phyloP scores from a whole-genome alignment of 1,140 invertebrate genomes.

The Hormaphis cornu region DNA sequence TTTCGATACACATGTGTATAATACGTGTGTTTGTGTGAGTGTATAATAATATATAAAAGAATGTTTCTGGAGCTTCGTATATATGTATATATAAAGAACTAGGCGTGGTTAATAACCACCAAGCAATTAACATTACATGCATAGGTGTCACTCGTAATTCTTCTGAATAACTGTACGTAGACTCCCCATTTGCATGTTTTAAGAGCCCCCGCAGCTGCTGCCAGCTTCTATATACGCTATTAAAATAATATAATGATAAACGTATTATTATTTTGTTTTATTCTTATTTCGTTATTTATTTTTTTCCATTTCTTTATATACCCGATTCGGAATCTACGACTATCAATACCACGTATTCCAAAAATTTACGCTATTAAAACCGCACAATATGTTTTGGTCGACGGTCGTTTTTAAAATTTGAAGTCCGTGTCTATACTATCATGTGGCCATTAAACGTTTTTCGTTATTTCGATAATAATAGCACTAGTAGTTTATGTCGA shows the following conservation, averaged over 20 bases:
- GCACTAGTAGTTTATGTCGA: too few relatives aligned
- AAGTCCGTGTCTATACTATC: too few relatives aligned
- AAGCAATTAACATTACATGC: slow-evolving; percentile 23
- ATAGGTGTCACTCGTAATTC: slow-evolving; percentile 32
- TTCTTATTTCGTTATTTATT: background rate
- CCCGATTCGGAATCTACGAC: too few relatives aligned
- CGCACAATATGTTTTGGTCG: too few relatives aligned
- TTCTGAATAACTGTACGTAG: slow-evolving; percentile 27
- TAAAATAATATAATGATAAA: slow-evolving; percentile 17
- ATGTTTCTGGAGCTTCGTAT: slow-evolving; percentile 4
- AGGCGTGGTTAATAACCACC: slow-evolving; percentile 27
- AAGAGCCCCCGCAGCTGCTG: slow-evolving; percentile 8
- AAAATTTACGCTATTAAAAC: too few relatives aligned
- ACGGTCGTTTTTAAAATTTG: too few relatives aligned
- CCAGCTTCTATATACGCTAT: slow-evolving; percentile 15
- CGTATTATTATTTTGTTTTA: background rate
- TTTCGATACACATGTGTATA: background rate
- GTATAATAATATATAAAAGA: slow-evolving; percentile 7
- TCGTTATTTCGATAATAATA: too few relatives aligned
- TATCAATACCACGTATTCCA: too few relatives aligned
- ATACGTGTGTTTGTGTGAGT: background rate
- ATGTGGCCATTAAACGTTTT: too few relatives aligned
- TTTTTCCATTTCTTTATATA: too few relatives aligned
- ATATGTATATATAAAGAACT: background rate
- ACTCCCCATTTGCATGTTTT: slow-evolving; percentile 18